phyloP scores from a whole-genome alignment of 2,113 vertebrate species.

The Pithys albifrons region DNA sequence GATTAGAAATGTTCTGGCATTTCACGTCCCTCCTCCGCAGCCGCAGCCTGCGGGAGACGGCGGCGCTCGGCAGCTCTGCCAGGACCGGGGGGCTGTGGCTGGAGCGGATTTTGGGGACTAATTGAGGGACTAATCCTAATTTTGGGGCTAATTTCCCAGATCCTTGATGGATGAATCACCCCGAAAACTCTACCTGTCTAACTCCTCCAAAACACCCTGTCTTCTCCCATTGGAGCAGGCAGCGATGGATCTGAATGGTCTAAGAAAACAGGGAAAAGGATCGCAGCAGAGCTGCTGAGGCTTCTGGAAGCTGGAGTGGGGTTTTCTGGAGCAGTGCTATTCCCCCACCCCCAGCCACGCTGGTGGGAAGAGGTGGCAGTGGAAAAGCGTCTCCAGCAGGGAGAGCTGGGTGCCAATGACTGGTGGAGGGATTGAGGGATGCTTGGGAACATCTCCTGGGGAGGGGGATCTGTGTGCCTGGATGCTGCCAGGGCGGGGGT shows the following conservation, averaged over 20 bases:
- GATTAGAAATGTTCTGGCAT: constrained; percentile 56
- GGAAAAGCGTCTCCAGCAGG: not conserved
- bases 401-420: not conserved
- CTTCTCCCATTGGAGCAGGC: not conserved
- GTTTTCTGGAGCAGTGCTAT: not conserved
- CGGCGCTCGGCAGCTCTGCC: not conserved
- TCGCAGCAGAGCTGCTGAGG: not conserved
- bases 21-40: constrained; percentile 44
- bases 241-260: not conserved
- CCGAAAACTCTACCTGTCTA: not conserved
- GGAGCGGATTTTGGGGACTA: not conserved
- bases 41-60: not conserved
- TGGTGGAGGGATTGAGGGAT: not conserved
- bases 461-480: not conserved
- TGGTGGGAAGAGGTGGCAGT: not conserved
- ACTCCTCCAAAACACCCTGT: accelerated
- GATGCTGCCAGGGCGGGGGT: not conserved
- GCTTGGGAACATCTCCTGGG: not conserved
- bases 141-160: not conserved
- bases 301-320: not conserved
- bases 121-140: not conserved
- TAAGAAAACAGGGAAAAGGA: not conserved
- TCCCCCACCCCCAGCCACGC: not conserved
- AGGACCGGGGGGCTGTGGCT: not conserved
- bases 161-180: not conserved